Evolutionary conservation across 2,797 vertebrate species (phyloP).

Genomic region (Sebastes trivittatus): DNA sequence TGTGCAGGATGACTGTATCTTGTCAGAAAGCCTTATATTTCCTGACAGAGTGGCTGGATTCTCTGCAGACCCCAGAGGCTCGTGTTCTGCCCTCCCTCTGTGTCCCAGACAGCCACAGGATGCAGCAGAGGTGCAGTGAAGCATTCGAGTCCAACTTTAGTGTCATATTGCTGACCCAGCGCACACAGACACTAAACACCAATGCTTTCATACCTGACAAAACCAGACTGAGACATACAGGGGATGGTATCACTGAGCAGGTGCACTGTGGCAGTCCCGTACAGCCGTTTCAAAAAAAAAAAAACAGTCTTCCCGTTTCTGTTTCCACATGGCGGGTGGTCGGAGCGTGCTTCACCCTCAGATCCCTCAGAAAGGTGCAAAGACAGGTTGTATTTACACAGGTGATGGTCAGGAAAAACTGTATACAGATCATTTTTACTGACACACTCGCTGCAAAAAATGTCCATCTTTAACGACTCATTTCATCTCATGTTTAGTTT

Average conservation of each 20-base stretch:
- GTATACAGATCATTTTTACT: neutral
- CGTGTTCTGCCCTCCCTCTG: neutral
- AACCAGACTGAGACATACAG: neutral
- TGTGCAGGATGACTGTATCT: neutral
- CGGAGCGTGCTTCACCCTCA: slow-evolving; percentile 3
- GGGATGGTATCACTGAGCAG: slow-evolving; percentile 2
- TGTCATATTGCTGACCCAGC: slow-evolving; percentile 41
- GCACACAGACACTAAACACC: slow-evolving; percentile 28
- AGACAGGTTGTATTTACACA: slow-evolving; percentile 44
- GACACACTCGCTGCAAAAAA: slow-evolving; percentile 2
- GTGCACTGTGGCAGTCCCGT: slow-evolving; percentile 19
- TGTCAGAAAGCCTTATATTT: slow-evolving; percentile 2
- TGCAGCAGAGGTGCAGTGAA: slow-evolving; percentile 40
- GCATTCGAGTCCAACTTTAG: slow-evolving; percentile 10
- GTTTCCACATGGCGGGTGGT: slow-evolving; percentile 33
- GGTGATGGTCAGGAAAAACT: slow-evolving; percentile 12
- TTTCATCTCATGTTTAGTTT: neutral
- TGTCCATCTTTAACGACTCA: neutral
- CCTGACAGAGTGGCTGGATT: neutral
- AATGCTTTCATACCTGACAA: neutral
- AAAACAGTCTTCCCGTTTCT: slow-evolving; percentile 10
- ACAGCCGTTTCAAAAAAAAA: neutral
- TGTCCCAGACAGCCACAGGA: slow-evolving; percentile 12
- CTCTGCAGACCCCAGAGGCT: neutral
- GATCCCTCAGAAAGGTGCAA: slow-evolving; percentile 22